Conservation (phyloP, 2,113 vertebrate species). For the Nannospalax galili region DNA sequence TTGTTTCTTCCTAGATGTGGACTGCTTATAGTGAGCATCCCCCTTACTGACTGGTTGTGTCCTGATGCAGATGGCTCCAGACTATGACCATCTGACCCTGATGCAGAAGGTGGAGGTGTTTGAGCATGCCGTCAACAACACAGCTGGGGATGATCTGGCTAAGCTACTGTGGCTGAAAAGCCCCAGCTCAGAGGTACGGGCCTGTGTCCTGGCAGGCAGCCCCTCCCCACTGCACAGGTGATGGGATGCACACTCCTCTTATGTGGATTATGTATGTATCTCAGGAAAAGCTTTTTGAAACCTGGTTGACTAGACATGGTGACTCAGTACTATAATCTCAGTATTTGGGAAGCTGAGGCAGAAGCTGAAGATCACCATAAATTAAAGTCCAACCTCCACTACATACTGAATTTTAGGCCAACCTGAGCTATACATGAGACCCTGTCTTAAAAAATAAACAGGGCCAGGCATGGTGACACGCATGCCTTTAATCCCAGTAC, state of each 20-base stretch:
- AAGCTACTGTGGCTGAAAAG: constrained; percentile 99
- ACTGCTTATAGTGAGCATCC: neutral
- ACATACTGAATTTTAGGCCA: neutral
- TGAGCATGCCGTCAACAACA: constrained; percentile 98
- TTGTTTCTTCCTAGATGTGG: neutral
- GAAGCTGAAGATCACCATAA: neutral
- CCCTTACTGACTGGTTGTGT: constrained; percentile 39
- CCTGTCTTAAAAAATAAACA: neutral
- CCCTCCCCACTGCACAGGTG: accelerated
- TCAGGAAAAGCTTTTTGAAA: neutral
- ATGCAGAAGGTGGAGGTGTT: constrained; percentile 99
- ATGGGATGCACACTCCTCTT: neutral
- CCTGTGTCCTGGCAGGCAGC: accelerated
- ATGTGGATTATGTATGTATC: neutral
- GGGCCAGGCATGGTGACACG: neutral
- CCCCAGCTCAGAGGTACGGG: constrained; percentile 96
- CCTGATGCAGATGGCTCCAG: constrained; percentile 94
- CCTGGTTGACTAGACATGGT: neutral
- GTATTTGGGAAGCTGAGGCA: neutral
- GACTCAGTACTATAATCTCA: neutral
- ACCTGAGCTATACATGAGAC: neutral
- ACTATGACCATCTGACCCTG: constrained; percentile 98
- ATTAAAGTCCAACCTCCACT: neutral
- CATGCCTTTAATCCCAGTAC: neutral
- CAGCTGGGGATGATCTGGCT: constrained; percentile 97